Percentiles rank a stretch among this genome's conserved stretches.
These are phyloP conservation scores for Rhopalosiphum padi DNA, from an alignment of 1,140 invertebrate genomes.

Conservation along the genomic window DNA sequence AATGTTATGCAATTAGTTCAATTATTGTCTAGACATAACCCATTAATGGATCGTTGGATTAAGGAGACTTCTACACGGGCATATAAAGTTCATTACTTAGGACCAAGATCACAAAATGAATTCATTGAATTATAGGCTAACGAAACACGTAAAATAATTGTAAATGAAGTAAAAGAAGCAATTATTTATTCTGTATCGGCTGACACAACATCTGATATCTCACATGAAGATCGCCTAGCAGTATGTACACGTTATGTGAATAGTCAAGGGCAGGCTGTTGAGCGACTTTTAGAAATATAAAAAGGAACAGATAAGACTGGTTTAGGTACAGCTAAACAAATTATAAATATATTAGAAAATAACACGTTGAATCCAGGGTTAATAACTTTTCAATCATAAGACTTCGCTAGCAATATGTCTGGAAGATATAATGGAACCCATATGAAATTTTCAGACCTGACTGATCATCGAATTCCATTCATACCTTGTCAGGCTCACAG, in stretches of 20 bases:
- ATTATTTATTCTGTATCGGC: not conserved
- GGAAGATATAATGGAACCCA: not conserved
- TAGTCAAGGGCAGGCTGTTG: not conserved
- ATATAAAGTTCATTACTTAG: too few species aligned
- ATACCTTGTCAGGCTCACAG: constrained; percentile 41
- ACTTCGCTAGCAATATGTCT: not conserved
- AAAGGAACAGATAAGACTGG: constrained; percentile 32
- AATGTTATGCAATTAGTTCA: constrained; percentile 28
- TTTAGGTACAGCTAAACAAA: not conserved
- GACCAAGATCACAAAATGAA: too few species aligned
- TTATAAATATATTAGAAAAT: not conserved
- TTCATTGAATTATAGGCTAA: too few species aligned
- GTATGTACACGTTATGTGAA: not conserved
- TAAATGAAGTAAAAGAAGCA: too few species aligned
- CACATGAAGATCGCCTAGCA: not conserved
- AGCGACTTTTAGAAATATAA: not conserved
- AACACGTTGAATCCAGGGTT: too few species aligned
- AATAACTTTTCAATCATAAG: too few species aligned
- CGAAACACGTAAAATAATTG: too few species aligned
- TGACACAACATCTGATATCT: not conserved
- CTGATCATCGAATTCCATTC: constrained; percentile 5
- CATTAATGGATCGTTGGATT: too few species aligned
- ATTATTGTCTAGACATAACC: not conserved
- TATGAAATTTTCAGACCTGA: not conserved
- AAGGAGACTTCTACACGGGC: too few species aligned